Conservation (phyloP, 2,797 vertebrate species). For the Pelodytes ibericus region DNA sequence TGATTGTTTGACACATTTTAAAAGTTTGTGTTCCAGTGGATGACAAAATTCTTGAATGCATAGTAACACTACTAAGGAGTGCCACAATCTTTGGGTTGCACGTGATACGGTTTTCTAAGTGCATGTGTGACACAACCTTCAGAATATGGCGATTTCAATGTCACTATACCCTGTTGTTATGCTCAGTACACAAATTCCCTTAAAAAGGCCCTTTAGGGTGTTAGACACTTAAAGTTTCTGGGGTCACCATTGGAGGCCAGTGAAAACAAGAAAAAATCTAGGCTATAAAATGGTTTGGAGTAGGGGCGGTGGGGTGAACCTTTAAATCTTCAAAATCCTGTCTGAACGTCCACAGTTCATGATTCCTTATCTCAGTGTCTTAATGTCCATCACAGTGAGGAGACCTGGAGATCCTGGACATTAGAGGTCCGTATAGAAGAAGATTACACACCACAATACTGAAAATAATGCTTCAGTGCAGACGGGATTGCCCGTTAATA, state of each 20-base stretch:
- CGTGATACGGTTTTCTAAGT: slow-evolving; percentile 27
- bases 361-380: slow-evolving; percentile 47
- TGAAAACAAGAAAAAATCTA: slow-evolving; percentile 32
- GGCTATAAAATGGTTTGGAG: slow-evolving; percentile 5
- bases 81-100: slow-evolving; percentile 35
- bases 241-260: slow-evolving; percentile 37
- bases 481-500: slow-evolving; percentile 50
- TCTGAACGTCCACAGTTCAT: slow-evolving; percentile 41
- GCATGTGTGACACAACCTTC: slow-evolving; percentile 25
- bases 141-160: neutral
- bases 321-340: slow-evolving; percentile 28
- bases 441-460: slow-evolving; percentile 57
- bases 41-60: neutral
- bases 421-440: slow-evolving; percentile 38
- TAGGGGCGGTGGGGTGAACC: slow-evolving; percentile 39
- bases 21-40: neutral
- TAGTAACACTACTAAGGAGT: neutral
- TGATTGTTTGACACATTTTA: neutral
- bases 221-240: slow-evolving; percentile 23
- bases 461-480: slow-evolving; percentile 61
- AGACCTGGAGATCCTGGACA: slow-evolving; percentile 40
- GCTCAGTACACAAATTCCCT: slow-evolving; percentile 12
- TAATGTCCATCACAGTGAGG: slow-evolving; percentile 55
- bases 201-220: slow-evolving; percentile 8
- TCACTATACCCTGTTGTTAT: slow-evolving; percentile 15